Evolutionary conservation across 1,140 invertebrate species (phyloP).

Genomic region (Holcopasites calliopsidis): DNA sequence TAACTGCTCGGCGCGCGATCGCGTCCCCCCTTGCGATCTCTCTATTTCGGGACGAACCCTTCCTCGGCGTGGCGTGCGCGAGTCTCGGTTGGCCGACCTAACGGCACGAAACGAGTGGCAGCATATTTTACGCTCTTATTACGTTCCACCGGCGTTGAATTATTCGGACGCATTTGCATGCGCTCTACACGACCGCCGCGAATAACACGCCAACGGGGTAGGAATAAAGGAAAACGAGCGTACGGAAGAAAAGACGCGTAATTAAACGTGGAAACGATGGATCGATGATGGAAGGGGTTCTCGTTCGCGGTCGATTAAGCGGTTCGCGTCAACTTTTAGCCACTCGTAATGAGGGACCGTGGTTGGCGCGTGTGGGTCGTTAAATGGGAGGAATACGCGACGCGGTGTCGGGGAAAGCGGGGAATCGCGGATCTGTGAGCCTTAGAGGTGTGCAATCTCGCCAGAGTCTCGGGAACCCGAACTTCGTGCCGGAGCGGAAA

Average conservation of each 20-base stretch:
- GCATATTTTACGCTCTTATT: conserved; percentile 24
- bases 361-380: too few species aligned
- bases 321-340: neutral
- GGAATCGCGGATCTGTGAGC: too few species aligned
- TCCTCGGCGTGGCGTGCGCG: too few species aligned
- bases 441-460: too few species aligned
- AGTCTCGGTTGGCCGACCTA: neutral
- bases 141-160: neutral
- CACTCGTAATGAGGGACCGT: neutral
- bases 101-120: neutral
- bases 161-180: conserved; percentile 20
- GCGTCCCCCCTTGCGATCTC: neutral
- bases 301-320: neutral
- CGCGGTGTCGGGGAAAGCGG: too few species aligned
- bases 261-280: neutral
- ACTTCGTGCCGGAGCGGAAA: too few species aligned
- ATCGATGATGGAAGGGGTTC: neutral
- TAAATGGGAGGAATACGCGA: too few species aligned
- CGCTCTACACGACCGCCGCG: neutral
- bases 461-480: too few species aligned
- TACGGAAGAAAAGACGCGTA: neutral
- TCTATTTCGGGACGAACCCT: conserved; percentile 4
- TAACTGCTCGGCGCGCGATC: neutral
- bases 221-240: neutral
- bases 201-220: neutral